Base-by-base conservation (phyloP, 2,797 vertebrate genomes). In the Phoxinus dragarum region DNA sequence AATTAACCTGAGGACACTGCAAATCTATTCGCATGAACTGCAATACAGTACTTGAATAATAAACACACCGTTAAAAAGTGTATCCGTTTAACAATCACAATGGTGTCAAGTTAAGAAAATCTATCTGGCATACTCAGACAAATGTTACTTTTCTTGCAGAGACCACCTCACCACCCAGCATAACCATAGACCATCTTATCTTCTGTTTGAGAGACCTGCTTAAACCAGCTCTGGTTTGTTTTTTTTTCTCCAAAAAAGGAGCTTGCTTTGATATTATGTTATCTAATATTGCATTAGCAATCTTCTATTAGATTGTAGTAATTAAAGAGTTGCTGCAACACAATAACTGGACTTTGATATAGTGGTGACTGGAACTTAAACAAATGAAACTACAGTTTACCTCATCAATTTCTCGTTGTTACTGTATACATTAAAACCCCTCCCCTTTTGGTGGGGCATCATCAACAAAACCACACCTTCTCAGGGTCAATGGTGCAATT, bases 401-500 rank as follows among this genome's bases (percentile, higher is more conserved):
- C 40, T 54, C 8, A 56, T 52, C 66, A 31, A 14, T 27, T 54
- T 23, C 16, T n/a, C 10, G 0, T 64, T 12, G n/a, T 52, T 83
- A 67, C 42, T 11, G 10, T 49, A 5, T 19, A 9, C 40, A 72
- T 67, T n/a, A 69, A 49, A 80, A 36, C 11, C 69, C 54, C 54
- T 73, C 31, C 84, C 76, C 21, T 52, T 69, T n/a, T 0, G 12
- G 52, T 17, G 21, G 14, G 16, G 19, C 64, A 27, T 23, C 42
- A 21, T 6, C 10, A 16, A 52, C 6, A 80, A 61, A 44, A 54
- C 44, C 77, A 74, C 84, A 40, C 84, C 84, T 80, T 12, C 31
- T 49, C 6, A 31, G 56, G 84, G 77, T 85, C 84, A 85, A 80
- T 14, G 77, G 84, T 73, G 54, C 54, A 80, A 38, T 52, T 80